Evolutionary conservation across 2,888 invertebrate species (phyloP).

Genomic region (Erebia epiphron): DNA sequence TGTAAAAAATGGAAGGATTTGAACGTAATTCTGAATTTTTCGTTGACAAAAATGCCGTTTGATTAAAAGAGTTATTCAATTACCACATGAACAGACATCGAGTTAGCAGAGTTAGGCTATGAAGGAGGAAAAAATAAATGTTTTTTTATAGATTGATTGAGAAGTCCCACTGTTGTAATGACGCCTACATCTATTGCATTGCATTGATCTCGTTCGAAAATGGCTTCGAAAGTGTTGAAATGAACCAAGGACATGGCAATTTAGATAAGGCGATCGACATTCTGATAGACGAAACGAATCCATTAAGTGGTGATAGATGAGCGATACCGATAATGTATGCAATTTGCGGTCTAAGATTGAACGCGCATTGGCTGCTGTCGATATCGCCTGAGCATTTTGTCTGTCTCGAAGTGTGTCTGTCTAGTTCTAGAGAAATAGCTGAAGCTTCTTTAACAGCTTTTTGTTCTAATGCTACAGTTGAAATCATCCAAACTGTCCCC

Average conservation of each 20-base stretch:
- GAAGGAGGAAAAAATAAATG: background rate
- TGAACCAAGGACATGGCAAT: constrained; percentile 60
- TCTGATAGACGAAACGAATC: constrained; percentile 61
- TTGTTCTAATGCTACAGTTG: too few species aligned
- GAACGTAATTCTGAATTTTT: background rate
- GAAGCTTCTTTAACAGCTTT: too few species aligned
- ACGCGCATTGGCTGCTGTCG: too few species aligned
- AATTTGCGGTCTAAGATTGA: constrained; percentile 31
- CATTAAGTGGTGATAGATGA: constrained; percentile 59
- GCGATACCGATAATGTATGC: constrained; percentile 42
- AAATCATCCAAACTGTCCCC: too few species aligned
- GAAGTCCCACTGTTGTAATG: constrained; percentile 20
- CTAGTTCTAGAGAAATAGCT: too few species aligned
- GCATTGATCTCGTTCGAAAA: constrained; percentile 38
- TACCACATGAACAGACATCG: background rate
- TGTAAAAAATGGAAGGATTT: background rate
- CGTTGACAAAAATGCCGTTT: background rate
- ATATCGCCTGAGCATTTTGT: too few species aligned
- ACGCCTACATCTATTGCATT: constrained; percentile 31
- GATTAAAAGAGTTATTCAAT: background rate
- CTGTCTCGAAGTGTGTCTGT: too few species aligned
- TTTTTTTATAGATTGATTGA: too few species aligned
- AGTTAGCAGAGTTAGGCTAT: background rate
- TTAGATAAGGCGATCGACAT: constrained; percentile 62
- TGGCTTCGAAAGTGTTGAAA: constrained; percentile 55